Evolutionary conservation across 1,140 invertebrate species (phyloP).

Genomic region (Nasonia longicornis): DNA sequence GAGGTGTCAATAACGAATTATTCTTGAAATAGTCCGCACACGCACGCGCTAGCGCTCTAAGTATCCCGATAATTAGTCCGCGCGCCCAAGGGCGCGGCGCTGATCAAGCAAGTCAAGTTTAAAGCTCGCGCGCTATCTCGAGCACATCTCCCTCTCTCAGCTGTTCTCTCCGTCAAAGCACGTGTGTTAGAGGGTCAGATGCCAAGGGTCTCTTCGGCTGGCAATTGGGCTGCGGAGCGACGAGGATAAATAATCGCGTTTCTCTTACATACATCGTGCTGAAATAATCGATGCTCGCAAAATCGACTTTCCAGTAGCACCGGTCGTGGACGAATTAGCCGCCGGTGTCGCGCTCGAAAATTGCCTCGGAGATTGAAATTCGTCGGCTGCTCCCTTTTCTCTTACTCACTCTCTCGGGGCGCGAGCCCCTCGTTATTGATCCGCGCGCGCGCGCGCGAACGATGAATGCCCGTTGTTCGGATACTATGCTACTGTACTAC

Average conservation of each 20-base stretch:
- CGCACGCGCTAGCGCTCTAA: neutral
- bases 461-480: neutral
- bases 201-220: conserved; percentile 22
- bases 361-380: conserved; percentile 36
- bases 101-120: conserved; percentile 40
- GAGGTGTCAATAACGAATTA: neutral
- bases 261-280: neutral
- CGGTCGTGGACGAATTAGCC: neutral
- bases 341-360: neutral
- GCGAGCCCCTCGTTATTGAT: conserved; percentile 9
- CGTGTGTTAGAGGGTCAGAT: neutral
- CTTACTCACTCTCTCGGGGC: neutral
- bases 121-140: neutral
- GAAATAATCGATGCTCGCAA: conserved; percentile 51
- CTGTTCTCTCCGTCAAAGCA: neutral
- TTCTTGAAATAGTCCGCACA: neutral
- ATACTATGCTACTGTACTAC: neutral
- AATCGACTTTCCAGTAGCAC: conserved; percentile 2
- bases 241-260: conserved; percentile 6
- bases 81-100: neutral
- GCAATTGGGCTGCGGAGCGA: neutral
- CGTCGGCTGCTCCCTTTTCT: neutral
- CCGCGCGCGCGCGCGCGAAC: neutral
- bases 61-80: conserved; percentile 1
- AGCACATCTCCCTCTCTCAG: neutral